Evolutionary conservation across 1,140 invertebrate species (phyloP).

Genomic region (Bombus waltoni): DNA sequence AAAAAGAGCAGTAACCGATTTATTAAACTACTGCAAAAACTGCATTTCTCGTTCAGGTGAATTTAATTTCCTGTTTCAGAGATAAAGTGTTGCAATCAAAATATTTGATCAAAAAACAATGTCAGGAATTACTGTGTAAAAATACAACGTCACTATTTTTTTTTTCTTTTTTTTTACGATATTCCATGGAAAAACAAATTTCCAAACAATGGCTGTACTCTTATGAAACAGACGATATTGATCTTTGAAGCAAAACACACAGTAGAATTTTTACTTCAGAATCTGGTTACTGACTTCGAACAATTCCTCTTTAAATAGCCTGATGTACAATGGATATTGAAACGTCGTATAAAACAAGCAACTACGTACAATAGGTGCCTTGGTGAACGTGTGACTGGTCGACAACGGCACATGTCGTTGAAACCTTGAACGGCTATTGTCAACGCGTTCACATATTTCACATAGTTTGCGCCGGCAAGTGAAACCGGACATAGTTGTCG

Average conservation of each 20-base stretch:
- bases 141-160: neutral
- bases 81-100: neutral
- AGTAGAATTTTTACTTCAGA: neutral
- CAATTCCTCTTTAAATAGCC: conserved; percentile 27
- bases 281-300: neutral
- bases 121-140: neutral
- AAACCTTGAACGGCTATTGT: conserved; percentile 41
- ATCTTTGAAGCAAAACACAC: neutral
- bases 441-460: conserved; percentile 25
- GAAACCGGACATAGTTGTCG: conserved; percentile 19
- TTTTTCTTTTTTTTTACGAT: neutral
- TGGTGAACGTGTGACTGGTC: conserved; percentile 33
- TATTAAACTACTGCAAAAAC: no score
- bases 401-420: neutral
- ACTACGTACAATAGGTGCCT: conserved; percentile 15
- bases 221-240: neutral
- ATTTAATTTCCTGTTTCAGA: neutral
- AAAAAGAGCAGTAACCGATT: no score
- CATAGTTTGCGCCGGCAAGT: conserved; percentile 28
- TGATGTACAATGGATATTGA: neutral
- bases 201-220: neutral
- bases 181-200: neutral
- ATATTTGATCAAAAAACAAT: neutral
- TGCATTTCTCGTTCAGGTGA: neutral
- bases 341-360: conserved; percentile 14